These are phyloP conservation scores for Micropoecilia bifurca DNA, from an alignment of 2,797 vertebrate genomes.

Conservation along the genomic window DNA sequence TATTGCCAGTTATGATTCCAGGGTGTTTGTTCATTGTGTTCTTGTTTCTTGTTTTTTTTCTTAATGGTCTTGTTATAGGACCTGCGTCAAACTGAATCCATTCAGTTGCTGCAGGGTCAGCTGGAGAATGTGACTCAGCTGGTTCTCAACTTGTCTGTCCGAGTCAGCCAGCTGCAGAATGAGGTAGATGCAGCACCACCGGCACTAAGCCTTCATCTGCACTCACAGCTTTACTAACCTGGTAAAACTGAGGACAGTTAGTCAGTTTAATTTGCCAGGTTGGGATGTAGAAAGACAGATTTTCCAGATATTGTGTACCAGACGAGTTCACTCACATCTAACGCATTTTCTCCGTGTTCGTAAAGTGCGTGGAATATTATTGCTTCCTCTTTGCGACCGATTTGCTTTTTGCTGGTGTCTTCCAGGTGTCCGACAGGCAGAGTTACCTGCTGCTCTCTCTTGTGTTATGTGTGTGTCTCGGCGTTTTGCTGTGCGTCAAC, in stretches of 20 bases:
- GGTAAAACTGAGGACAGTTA: neutral
- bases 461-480: conserved; percentile 86
- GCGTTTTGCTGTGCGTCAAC: conserved; percentile 86
- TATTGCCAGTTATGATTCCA: neutral
- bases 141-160: conserved; percentile 88
- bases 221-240: conserved; percentile 4
- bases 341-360: neutral
- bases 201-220: conserved; percentile 32
- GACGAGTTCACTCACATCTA: neutral
- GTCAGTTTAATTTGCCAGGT: neutral
- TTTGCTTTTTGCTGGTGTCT: neutral
- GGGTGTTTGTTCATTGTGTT: neutral
- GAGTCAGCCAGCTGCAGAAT: conserved; percentile 87
- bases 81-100: conserved; percentile 94
- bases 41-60: conserved; percentile 6
- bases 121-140: conserved; percentile 91
- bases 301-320: neutral
- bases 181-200: conserved; percentile 81
- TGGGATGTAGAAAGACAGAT: neutral
- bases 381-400: neutral
- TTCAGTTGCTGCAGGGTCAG: conserved; percentile 91
- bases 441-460: conserved; percentile 90
- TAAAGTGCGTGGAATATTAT: neutral
- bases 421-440: conserved; percentile 91
- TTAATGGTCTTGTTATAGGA: conserved; percentile 79